A percentile compares a stretch with the other conserved stretches of the same genome.
phyloP scores from a whole-genome alignment of 2,113 vertebrate genomes.

The Prunella fulvescens region DNA sequence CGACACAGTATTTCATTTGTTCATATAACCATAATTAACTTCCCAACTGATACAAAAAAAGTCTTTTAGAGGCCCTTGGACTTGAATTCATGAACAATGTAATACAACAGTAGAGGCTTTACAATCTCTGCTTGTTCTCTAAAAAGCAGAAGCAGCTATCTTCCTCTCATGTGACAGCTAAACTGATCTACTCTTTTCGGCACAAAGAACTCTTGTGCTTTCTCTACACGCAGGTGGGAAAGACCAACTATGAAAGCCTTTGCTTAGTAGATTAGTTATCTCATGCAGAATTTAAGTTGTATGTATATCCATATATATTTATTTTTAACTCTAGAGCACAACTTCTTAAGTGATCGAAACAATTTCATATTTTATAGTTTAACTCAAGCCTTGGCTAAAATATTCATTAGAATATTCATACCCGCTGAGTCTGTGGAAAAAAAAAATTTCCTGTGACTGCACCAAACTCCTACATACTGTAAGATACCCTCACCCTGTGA shows the following conservation, averaged over 20 bases:
- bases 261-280: background rate
- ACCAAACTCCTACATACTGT: background rate
- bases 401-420: background rate
- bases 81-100: constrained; percentile 45
- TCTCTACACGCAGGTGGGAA: constrained; percentile 63
- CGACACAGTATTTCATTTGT: constrained; percentile 18
- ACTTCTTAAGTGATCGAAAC: background rate
- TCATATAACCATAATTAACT: constrained; percentile 40
- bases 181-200: constrained; percentile 42
- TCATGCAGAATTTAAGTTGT: background rate
- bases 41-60: constrained; percentile 10
- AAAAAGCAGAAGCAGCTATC: constrained; percentile 60
- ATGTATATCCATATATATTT: background rate
- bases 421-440: background rate
- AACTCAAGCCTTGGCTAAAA: background rate
- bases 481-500: background rate
- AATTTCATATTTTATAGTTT: background rate
- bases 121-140: constrained; percentile 59
- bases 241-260: constrained; percentile 30
- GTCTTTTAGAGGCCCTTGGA: constrained; percentile 6
- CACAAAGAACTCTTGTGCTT: constrained; percentile 73
- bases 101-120: constrained; percentile 3
- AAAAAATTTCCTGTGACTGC: background rate
- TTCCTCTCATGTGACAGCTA: constrained; percentile 72
- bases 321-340: background rate